Conservation (phyloP, 2,888 invertebrate genomes). For the Molanna angustata region DNA sequence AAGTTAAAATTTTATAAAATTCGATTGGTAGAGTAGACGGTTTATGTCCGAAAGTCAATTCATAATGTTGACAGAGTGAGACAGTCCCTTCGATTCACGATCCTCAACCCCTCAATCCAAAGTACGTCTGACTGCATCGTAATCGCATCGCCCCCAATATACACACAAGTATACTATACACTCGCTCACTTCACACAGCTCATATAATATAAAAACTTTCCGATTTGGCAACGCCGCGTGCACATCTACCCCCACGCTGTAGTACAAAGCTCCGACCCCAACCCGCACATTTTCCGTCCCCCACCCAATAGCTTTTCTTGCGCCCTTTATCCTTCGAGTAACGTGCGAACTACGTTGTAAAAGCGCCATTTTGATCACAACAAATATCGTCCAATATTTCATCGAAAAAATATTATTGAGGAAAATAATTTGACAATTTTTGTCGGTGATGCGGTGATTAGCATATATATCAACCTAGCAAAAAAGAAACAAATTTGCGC, state of each 20-base stretch:
- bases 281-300: slow-evolving; percentile 1
- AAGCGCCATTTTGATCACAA: neutral
- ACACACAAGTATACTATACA: neutral
- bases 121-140: slow-evolving; percentile 25
- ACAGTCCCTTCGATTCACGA: too few relatives aligned
- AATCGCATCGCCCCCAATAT: slow-evolving; percentile 20
- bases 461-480: too few relatives aligned
- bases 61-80: too few relatives aligned
- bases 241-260: slow-evolving; percentile 21
- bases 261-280: slow-evolving; percentile 11
- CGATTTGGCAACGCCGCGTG: slow-evolving; percentile 31
- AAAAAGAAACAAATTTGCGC: too few relatives aligned
- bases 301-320: neutral
- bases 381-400: neutral
- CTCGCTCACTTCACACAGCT: too few relatives aligned
- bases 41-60: too few relatives aligned
- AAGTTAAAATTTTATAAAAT: too few relatives aligned
- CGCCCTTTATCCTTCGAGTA: neutral
- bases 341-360: neutral
- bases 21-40: too few relatives aligned
- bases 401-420: neutral
- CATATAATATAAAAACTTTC: slow-evolving; percentile 9
- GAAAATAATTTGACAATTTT: neutral
- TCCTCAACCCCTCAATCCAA: too few relatives aligned
- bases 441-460: too few relatives aligned